Percentiles rank a stretch among this genome's conserved stretches.
Evolutionary conservation across 2,797 vertebrate genomes (phyloP).

Genomic region (Botia almorhae): DNA sequence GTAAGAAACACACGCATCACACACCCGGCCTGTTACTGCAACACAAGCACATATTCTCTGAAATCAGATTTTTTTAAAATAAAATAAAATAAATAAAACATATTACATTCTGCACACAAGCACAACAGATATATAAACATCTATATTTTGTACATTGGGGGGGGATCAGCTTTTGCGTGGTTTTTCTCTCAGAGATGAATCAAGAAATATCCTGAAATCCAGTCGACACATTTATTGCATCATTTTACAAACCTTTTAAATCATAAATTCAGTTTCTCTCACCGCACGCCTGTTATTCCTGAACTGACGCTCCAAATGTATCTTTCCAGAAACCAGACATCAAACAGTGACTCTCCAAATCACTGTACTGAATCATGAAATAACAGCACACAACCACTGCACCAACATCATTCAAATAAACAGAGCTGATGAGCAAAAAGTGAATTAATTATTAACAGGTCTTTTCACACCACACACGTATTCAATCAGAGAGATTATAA

Average conservation of each 20-base stretch:
- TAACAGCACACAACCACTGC: neutral
- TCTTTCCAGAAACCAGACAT: neutral
- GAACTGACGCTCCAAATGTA: neutral
- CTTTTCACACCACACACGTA: constrained; percentile 3
- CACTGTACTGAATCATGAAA: neutral
- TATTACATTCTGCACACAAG: neutral
- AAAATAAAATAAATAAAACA: neutral
- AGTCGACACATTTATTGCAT: neutral
- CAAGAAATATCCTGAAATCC: neutral
- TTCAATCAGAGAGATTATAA: constrained; percentile 5
- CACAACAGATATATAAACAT: neutral
- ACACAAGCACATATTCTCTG: neutral
- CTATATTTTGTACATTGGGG: neutral
- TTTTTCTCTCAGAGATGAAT: neutral
- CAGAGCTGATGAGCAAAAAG: constrained; percentile 6
- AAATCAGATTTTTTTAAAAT: neutral
- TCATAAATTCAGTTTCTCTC: neutral
- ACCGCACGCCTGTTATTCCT: neutral
- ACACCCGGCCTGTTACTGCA: too few species aligned
- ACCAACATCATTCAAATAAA: neutral
- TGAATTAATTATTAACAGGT: constrained; percentile 14
- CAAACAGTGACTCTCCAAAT: neutral
- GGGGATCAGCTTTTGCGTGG: neutral
- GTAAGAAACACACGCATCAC: neutral
- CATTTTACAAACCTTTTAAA: neutral